phyloP scores from a whole-genome alignment of 2,888 invertebrate species.

The Diaprepes abbreviatus region DNA sequence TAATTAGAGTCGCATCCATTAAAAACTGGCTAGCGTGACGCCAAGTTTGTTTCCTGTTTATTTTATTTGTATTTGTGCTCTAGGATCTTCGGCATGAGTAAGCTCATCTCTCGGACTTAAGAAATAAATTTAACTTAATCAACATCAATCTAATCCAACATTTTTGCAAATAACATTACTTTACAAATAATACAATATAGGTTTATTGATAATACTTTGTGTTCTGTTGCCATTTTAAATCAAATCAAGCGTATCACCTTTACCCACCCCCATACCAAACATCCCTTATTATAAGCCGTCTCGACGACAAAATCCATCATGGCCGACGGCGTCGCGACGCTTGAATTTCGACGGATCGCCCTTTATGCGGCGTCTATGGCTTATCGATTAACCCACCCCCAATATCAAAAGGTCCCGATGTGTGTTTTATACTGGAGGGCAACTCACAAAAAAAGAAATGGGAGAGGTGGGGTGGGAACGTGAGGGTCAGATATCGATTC shows the following conservation, averaged over 20 bases:
- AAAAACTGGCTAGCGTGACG: too few relatives aligned
- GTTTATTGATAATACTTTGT: too few relatives aligned
- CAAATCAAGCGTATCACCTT: conserved; percentile 19
- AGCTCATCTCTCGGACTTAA: too few relatives aligned
- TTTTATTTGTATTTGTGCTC: too few relatives aligned
- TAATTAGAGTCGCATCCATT: too few relatives aligned
- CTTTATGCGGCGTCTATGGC: conserved; percentile 43
- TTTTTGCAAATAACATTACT: too few relatives aligned
- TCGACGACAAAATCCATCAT: conserved; percentile 40
- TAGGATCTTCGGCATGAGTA: too few relatives aligned
- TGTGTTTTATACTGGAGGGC: conserved; percentile 30
- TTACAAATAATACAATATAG: too few relatives aligned
- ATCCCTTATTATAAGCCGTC: conserved; percentile 33
- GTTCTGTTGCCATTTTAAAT: conserved; percentile 14
- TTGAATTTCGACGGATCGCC: conserved; percentile 40
- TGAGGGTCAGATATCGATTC: conserved; percentile 25
- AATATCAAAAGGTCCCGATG: conserved; percentile 37
- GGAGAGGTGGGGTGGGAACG: conserved; percentile 12
- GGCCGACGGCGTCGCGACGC: conserved; percentile 38
- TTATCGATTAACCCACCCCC: conserved; percentile 45
- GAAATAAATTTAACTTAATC: too few relatives aligned
- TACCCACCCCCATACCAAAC: conserved; percentile 20
- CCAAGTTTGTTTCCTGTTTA: too few relatives aligned
- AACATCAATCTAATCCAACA: too few relatives aligned
- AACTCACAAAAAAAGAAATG: conserved; percentile 19